Conservation (phyloP, 2,113 vertebrate species). For the Phyllostomus discolor region DNA sequence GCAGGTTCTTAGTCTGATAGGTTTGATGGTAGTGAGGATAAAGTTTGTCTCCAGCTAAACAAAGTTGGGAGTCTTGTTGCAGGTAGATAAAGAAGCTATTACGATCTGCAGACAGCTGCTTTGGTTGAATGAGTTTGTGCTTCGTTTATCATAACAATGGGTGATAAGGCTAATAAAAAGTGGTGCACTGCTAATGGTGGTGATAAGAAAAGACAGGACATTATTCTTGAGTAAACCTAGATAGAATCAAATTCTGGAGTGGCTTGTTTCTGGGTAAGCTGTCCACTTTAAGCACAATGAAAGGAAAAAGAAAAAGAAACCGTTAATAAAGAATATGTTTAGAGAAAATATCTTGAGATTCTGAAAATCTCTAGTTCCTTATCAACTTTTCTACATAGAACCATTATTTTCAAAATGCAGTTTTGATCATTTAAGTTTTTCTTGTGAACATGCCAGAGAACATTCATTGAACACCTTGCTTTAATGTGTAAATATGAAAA, state of each 20-base stretch:
- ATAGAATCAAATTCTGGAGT: slow-evolving; percentile 39
- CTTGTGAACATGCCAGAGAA: not conserved
- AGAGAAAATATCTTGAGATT: not conserved
- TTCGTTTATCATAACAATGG: slow-evolving; percentile 57
- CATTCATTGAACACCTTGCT: not conserved
- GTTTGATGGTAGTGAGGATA: not conserved
- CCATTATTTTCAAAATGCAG: not conserved
- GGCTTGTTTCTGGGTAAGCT: not conserved
- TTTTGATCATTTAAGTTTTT: not conserved
- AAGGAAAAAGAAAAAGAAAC: not conserved
- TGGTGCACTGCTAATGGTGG: slow-evolving; percentile 21
- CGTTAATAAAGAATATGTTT: not conserved
- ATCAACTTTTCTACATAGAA: not conserved
- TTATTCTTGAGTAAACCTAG: slow-evolving; percentile 47
- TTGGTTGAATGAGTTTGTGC: slow-evolving; percentile 5
- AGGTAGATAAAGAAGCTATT: slow-evolving; percentile 59
- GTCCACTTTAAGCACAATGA: not conserved
- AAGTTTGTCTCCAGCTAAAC: not conserved
- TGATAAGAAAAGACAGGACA: slow-evolving; percentile 64
- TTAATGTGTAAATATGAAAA: not conserved
- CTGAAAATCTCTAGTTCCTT: not conserved
- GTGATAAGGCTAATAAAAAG: slow-evolving; percentile 63
- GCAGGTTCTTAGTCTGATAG: not conserved
- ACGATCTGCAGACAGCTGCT: not conserved
- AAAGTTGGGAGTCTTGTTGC: not conserved